Percentiles rank a stretch among this genome's conserved stretches.
Evolutionary conservation across 2,113 vertebrate genomes (phyloP).

Genomic region (Pandion haliaetus): DNA sequence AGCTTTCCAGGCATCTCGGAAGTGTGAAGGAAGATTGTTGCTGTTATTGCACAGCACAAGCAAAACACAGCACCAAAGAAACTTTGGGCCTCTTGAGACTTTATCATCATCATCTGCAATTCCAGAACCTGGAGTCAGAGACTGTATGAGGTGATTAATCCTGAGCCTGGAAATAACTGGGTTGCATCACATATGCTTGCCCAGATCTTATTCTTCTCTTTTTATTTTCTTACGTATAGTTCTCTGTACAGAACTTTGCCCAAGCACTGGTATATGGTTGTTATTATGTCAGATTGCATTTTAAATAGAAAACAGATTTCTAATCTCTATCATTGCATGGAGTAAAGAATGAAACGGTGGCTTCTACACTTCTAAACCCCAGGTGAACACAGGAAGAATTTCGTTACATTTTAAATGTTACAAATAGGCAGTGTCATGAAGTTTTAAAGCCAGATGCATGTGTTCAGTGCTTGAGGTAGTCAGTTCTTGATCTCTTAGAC

Average conservation of each 20-base stretch:
- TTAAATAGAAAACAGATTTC: neutral
- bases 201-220: neutral
- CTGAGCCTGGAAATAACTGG: neutral
- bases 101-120: neutral
- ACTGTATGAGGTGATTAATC: neutral
- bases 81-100: neutral
- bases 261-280: neutral
- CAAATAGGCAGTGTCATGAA: neutral
- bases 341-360: neutral
- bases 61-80: neutral
- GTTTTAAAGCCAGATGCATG: neutral
- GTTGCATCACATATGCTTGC: neutral
- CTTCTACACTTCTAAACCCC: neutral
- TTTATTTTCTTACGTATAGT: neutral
- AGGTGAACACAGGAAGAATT: neutral
- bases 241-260: neutral
- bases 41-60: neutral
- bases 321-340: neutral
- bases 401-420: neutral
- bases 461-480: neutral
- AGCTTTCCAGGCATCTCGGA: neutral
- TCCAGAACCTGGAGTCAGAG: neutral
- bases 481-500: neutral
- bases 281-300: neutral
- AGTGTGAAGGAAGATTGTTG: neutral